Evolutionary conservation across 2,888 invertebrate species (phyloP).

Genomic region (Heliconius erato): DNA sequence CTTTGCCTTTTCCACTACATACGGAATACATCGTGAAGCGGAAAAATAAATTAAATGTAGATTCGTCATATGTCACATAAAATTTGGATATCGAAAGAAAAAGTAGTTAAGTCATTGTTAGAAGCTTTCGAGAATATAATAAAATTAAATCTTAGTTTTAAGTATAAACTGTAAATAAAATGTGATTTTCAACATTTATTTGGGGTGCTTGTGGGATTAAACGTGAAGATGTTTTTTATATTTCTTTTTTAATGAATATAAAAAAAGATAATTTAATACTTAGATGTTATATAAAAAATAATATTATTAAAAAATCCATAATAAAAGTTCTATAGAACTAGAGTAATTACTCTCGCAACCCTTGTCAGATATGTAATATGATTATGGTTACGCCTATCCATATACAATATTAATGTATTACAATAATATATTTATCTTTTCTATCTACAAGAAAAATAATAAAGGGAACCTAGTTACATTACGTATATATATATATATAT

Average conservation of each 20-base stretch:
- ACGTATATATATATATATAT: no score
- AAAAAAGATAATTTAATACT: background rate
- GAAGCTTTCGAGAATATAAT: background rate
- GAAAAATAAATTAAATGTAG: background rate
- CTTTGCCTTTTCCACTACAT: no score
- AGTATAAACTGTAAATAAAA: background rate
- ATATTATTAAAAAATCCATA: background rate
- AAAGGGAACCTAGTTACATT: background rate
- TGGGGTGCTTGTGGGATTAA: no score
- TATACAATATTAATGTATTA: background rate
- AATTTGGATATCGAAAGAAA: background rate
- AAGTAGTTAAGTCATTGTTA: background rate
- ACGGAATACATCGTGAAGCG: no score
- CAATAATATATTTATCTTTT: background rate
- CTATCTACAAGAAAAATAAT: background rate
- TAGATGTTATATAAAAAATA: background rate
- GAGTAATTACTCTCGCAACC: conserved; percentile 14
- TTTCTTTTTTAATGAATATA: background rate
- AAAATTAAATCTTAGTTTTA: background rate
- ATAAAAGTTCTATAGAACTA: conserved; percentile 1
- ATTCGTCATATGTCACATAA: background rate
- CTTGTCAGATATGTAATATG: background rate
- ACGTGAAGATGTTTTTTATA: no score
- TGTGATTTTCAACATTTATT: no score
- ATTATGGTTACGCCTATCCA: conserved; percentile 3